Evolutionary conservation across 2,113 vertebrate species (phyloP), one percentile per base, ranked within the genome.

Genomic region (Zosterops borbonicus): DNA sequence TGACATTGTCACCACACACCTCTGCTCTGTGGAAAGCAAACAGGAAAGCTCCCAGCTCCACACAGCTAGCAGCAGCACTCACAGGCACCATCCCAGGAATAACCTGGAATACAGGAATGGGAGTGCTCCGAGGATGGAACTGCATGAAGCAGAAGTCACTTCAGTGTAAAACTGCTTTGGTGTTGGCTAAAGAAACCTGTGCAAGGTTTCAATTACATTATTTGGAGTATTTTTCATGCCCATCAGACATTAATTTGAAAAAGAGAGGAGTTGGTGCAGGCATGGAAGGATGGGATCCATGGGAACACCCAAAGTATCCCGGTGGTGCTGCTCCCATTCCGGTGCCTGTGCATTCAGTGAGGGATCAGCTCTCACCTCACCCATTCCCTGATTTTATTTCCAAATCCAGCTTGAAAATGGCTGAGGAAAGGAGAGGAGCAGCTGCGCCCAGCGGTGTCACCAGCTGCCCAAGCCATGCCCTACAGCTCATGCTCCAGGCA

Each of bases 261-360:
- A 86, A 18, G 0, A 2, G 0, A 2, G 11, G 39, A 53, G 49
- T 1, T 60, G 59, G 9, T 0, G 13, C 4, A 35, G 53, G 37
- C 7, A 29, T 5, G 46, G 12, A 21, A 91, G 55, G 58, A 41
- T 0, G 4, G 60, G 22, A 67, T 33, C 29, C 39, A 65, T 4
- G 4, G 68, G 15, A 83, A 52, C 68, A 69, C 5, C 23, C n/a
- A 2, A 19, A n/a, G 18, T 1, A 21, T 4, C 19, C 76, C 1
- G 1, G 33, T 1, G 33, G 44, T 22, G 60, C 82, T 21, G 5
- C 50, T 60, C 58, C 87, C 3, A 3, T 12, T 56, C 65, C 1
- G 2, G 47, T 35, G 31, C 62, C 77, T 31, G 7, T 9, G 16
- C 24, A 3, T 3, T 5, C 55, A 7, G 77, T 1, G 0, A 68